phyloP scores from a whole-genome alignment of 64 coral and sea anemone genomes.

The Dendronephthya gigantea region DNA sequence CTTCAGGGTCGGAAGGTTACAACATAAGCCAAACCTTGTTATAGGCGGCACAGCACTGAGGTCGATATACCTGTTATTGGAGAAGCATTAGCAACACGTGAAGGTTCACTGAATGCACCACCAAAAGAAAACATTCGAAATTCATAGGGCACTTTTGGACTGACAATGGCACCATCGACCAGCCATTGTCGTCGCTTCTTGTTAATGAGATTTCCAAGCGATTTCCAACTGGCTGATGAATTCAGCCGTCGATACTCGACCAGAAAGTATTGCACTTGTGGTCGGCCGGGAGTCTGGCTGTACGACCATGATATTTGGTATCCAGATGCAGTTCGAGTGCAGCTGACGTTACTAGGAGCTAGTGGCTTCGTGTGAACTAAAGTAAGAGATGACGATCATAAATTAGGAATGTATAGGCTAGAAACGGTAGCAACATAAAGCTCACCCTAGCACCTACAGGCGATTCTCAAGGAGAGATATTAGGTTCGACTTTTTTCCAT shows the following conservation, averaged over 20 bases:
- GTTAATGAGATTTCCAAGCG: slow-evolving; percentile 30
- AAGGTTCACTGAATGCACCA: slow-evolving; percentile 47
- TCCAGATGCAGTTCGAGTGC: slow-evolving; percentile 63
- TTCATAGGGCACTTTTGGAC: slow-evolving; percentile 57
- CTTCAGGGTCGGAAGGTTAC: no score
- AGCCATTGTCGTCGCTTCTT: slow-evolving; percentile 31
- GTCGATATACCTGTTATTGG: neutral
- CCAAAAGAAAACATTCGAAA: slow-evolving; percentile 65
- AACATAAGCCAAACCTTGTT: no score
- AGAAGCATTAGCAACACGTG: slow-evolving; percentile 40
- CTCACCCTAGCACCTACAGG: no score
- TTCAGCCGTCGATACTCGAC: slow-evolving; percentile 63
- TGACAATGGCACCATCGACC: slow-evolving; percentile 41
- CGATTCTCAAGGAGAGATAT: no score
- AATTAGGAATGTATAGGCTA: neutral
- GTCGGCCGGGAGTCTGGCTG: slow-evolving; percentile 52
- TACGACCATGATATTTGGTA: slow-evolving; percentile 62
- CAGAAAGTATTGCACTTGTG: slow-evolving; percentile 48
- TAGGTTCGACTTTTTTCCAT: no score
- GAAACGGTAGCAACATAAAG: no score
- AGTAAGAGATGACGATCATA: neutral
- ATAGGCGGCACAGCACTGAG: neutral
- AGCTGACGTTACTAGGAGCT: slow-evolving; percentile 56
- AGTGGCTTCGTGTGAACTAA: slow-evolving; percentile 36
- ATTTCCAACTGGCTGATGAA: slow-evolving; percentile 31